Evolutionary conservation across 2,797 vertebrate genomes (phyloP).

Genomic region (Notamacropus eugenii): DNA sequence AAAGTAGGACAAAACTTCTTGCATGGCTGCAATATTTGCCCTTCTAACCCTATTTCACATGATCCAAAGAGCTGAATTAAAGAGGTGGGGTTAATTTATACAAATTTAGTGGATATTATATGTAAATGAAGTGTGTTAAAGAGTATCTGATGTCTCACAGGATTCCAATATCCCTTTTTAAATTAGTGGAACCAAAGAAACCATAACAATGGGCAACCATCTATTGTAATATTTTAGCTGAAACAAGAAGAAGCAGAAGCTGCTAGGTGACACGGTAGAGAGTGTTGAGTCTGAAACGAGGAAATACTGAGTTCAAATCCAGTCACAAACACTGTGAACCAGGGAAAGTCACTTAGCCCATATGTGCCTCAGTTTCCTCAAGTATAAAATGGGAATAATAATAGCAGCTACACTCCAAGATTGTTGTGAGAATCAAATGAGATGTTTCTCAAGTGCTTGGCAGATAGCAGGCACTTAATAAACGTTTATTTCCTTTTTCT

Average conservation of each 20-base stretch:
- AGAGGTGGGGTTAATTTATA: background rate
- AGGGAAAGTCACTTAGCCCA: background rate
- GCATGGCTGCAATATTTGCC: background rate
- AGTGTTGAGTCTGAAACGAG: background rate
- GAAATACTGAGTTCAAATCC: background rate
- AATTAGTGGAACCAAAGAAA: background rate
- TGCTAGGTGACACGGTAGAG: background rate
- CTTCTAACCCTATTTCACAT: background rate
- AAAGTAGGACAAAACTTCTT: background rate
- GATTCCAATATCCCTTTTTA: conserved; percentile 5
- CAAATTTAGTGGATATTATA: background rate
- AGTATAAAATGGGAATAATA: background rate
- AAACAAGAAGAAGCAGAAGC: background rate
- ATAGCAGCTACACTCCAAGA: background rate
- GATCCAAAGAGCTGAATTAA: background rate
- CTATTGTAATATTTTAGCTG: background rate
- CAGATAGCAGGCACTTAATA: background rate
- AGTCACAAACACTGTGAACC: background rate
- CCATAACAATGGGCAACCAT: background rate
- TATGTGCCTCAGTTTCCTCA: background rate
- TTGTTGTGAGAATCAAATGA: background rate
- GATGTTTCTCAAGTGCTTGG: background rate
- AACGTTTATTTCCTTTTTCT: background rate
- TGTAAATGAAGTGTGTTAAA: background rate
- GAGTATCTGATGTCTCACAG: background rate